Evolutionary conservation across 2,888 invertebrate genomes (phyloP).

Genomic region (Charanyca ferruginea): DNA sequence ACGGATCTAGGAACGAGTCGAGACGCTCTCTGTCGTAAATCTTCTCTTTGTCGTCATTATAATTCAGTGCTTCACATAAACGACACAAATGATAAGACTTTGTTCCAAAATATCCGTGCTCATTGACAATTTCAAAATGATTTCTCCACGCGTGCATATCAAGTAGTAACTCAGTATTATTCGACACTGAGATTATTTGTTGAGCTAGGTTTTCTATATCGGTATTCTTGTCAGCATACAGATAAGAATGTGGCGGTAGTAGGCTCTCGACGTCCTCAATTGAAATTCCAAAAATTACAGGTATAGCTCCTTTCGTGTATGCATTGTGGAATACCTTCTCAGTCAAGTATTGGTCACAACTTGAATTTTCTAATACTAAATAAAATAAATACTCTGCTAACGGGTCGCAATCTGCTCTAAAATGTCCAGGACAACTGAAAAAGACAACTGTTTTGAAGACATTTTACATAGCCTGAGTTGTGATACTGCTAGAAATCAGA

Average conservation of each 20-base stretch:
- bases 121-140: slow-evolving; percentile 90
- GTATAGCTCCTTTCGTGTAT: slow-evolving; percentile 92
- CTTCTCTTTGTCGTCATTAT: slow-evolving; percentile 82
- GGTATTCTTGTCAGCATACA: slow-evolving; percentile 91
- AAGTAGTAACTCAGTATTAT: slow-evolving; percentile 74
- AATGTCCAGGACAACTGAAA: slow-evolving; percentile 93
- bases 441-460: slow-evolving; percentile 13
- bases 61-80: slow-evolving; percentile 93
- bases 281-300: slow-evolving; percentile 92
- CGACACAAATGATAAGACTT: slow-evolving; percentile 92
- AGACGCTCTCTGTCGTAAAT: slow-evolving; percentile 70
- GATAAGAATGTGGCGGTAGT: slow-evolving; percentile 92
- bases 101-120: slow-evolving; percentile 93
- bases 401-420: slow-evolving; percentile 90
- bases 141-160: slow-evolving; percentile 92
- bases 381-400: slow-evolving; percentile 93
- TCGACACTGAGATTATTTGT: slow-evolving; percentile 87
- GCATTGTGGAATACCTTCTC: slow-evolving; percentile 94
- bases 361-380: slow-evolving; percentile 93
- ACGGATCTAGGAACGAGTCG: slow-evolving; percentile 69
- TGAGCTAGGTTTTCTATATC: slow-evolving; percentile 87
- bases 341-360: slow-evolving; percentile 93
- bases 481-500: no score
- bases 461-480: neutral
- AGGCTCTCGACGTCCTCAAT: slow-evolving; percentile 85